phyloP scores from a whole-genome alignment of 2,797 vertebrate species.

The Falco columbarius region DNA sequence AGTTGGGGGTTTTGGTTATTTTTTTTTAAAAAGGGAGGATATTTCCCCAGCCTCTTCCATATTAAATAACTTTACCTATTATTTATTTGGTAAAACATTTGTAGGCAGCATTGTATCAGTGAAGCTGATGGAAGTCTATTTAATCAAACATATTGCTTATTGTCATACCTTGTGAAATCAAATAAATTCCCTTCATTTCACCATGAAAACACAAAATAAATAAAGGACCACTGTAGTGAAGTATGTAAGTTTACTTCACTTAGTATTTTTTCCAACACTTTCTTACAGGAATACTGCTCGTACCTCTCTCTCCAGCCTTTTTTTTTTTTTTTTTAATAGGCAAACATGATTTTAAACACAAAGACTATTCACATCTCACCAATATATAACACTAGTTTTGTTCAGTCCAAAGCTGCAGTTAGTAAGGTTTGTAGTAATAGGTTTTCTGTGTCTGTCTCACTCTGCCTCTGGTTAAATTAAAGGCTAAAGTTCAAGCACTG shows the following conservation, averaged over 20 bases:
- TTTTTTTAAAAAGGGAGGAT: too few relatives aligned
- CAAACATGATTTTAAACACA: background rate
- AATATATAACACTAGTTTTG: slow-evolving; percentile 17
- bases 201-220: background rate
- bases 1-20: too few relatives aligned
- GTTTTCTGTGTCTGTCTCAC: slow-evolving; percentile 10
- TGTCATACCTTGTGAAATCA: background rate
- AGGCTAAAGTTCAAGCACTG: slow-evolving; percentile 43
- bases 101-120: background rate
- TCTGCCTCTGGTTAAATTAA: slow-evolving; percentile 54
- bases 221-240: background rate
- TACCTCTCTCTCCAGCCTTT: background rate
- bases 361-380: slow-evolving; percentile 35
- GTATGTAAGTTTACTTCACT: background rate
- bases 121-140: background rate
- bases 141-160: background rate
- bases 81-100: background rate
- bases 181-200: background rate
- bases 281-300: background rate
- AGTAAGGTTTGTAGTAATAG: background rate
- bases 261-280: background rate
- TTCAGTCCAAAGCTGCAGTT: background rate
- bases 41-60: background rate
- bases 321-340: background rate
- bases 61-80: background rate